Evolutionary conservation across 2,113 vertebrate species (phyloP).

Genomic region (Colaptes auratus): DNA sequence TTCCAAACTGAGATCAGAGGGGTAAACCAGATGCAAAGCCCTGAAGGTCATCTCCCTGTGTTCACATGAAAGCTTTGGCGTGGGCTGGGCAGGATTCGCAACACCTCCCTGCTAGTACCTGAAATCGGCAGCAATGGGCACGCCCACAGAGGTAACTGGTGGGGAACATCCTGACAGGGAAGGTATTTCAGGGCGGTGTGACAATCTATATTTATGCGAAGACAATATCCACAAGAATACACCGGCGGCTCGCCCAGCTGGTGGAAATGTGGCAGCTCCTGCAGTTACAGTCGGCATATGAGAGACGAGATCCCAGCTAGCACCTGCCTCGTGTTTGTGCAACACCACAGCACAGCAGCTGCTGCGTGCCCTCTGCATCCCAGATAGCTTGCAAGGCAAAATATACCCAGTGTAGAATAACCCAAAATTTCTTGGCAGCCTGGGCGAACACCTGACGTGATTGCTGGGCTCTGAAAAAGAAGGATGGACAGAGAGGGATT

Average conservation of each 20-base stretch:
- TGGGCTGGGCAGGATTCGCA: background rate
- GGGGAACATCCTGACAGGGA: background rate
- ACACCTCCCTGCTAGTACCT: background rate
- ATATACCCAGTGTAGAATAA: background rate
- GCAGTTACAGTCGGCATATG: background rate
- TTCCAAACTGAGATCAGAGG: background rate
- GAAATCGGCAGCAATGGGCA: background rate
- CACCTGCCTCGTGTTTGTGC: conserved; percentile 41
- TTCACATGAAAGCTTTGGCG: rapidly evolving
- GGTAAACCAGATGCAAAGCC: background rate
- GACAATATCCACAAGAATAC: background rate
- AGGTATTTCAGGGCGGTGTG: background rate
- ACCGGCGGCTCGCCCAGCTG: background rate
- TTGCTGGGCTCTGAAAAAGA: background rate
- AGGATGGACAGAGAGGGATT: background rate
- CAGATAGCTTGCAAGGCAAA: background rate
- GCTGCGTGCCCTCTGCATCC: background rate
- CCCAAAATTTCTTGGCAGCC: background rate
- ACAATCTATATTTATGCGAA: background rate
- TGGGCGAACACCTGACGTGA: rapidly evolving
- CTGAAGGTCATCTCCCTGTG: rapidly evolving
- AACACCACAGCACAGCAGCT: background rate
- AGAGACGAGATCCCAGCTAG: background rate
- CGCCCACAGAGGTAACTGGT: background rate
- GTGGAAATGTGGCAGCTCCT: background rate